Percentiles rank a stretch among this genome's conserved stretches.
phyloP scores from a whole-genome alignment of 2,113 vertebrate genomes.

The Guaruba guarouba region DNA sequence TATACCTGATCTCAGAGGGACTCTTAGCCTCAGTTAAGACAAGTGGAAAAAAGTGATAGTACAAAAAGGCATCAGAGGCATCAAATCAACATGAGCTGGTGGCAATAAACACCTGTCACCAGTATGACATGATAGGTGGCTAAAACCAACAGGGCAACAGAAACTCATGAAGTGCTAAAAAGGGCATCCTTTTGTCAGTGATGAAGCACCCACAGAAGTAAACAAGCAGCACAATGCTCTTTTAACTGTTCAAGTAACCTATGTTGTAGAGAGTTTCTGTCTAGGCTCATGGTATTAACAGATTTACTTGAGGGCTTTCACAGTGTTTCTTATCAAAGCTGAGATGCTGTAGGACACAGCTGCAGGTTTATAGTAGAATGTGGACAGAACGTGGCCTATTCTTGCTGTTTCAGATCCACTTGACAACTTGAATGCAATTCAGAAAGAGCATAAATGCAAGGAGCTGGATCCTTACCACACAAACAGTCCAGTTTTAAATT shows the following conservation, averaged over 20 bases:
- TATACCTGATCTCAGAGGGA: background rate
- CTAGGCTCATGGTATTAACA: background rate
- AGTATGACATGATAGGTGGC: background rate
- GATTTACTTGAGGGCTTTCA: background rate
- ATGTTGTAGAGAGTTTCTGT: rapidly evolving
- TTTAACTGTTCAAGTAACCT: background rate
- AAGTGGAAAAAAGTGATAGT: background rate
- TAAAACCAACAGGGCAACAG: background rate
- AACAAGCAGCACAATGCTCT: background rate
- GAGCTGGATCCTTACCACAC: background rate
- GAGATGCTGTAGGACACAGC: background rate
- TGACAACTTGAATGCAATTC: background rate
- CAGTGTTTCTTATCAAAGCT: background rate
- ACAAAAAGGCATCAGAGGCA: background rate
- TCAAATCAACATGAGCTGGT: background rate
- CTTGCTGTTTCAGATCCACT: background rate
- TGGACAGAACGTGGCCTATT: background rate
- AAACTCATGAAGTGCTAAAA: background rate
- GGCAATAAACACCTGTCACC: background rate
- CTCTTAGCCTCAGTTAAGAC: background rate
- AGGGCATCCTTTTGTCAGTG: background rate
- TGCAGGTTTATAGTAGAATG: rapidly evolving
- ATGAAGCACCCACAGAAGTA: background rate
- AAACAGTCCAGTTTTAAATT: background rate
- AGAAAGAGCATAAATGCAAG: background rate